Percentiles rank a stretch among this genome's conserved stretches.
Evolutionary conservation across 2,888 invertebrate genomes (phyloP).

Genomic region (Sussaba pulchella): DNA sequence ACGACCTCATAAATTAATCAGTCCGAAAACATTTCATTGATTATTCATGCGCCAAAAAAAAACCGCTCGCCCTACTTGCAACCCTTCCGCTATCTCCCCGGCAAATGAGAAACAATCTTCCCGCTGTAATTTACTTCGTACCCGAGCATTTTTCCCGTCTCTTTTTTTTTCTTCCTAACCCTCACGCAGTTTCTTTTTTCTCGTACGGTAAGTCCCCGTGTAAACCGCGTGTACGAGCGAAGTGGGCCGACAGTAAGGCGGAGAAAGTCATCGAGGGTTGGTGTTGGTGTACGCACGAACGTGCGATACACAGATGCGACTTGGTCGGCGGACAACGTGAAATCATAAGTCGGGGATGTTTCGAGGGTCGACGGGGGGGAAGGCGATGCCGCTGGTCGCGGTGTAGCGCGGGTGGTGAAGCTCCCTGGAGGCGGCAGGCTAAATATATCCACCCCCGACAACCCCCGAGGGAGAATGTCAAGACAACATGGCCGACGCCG

Average conservation of each 20-base stretch:
- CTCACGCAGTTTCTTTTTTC: slow-evolving; percentile 47
- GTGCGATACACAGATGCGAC: slow-evolving; percentile 46
- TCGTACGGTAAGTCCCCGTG: slow-evolving; percentile 48
- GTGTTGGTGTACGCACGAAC: slow-evolving; percentile 7
- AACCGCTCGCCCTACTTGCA: slow-evolving; percentile 8
- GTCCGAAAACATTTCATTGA: not conserved
- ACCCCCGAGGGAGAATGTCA: slow-evolving; percentile 82
- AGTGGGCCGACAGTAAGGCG: slow-evolving; percentile 40
- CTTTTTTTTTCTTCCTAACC: slow-evolving; percentile 29
- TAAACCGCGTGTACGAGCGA: slow-evolving; percentile 47
- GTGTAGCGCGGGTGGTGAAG: slow-evolving; percentile 65
- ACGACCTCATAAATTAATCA: no score
- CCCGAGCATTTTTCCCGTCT: slow-evolving; percentile 38
- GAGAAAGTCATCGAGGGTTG: slow-evolving; percentile 6
- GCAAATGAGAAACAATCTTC: slow-evolving; percentile 29
- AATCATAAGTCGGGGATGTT: slow-evolving; percentile 83
- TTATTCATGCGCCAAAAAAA: not conserved
- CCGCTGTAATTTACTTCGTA: slow-evolving; percentile 44
- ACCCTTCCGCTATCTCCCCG: slow-evolving; percentile 5
- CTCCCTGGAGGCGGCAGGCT: slow-evolving; percentile 83
- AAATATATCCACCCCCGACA: slow-evolving; percentile 83
- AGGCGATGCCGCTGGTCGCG: slow-evolving; percentile 58
- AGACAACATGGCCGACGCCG: slow-evolving; percentile 85
- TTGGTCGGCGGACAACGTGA: slow-evolving; percentile 80
- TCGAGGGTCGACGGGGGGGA: slow-evolving; percentile 74